Conservation (phyloP, 2,888 invertebrate genomes). For the Ormyrus nitidulus region DNA sequence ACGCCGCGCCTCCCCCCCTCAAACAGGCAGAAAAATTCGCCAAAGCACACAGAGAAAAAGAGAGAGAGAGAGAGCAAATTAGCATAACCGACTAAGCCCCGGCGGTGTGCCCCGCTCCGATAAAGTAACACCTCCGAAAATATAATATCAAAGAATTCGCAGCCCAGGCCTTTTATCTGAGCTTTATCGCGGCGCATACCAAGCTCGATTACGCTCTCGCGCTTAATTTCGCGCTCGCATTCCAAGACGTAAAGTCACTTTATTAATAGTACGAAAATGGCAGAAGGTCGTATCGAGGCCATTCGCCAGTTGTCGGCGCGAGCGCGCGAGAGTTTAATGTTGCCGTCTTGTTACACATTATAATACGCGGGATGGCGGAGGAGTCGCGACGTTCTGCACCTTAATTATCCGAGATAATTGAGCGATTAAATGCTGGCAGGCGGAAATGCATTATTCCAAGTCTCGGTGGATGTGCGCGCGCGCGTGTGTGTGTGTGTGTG, state of each 20-base stretch:
- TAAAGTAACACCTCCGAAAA: too few species aligned
- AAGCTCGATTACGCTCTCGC: conserved; percentile 9
- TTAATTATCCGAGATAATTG: conserved; percentile 43
- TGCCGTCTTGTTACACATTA: too few species aligned
- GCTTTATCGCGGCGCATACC: conserved; percentile 40
- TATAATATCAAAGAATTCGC: too few species aligned
- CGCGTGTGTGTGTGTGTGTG: neutral
- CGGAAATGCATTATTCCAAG: conserved; percentile 17
- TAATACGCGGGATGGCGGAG: too few species aligned
- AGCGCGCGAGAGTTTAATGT: neutral
- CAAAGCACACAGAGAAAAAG: too few species aligned
- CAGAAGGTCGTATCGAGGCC: conserved; percentile 51
- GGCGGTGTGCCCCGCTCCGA: too few species aligned
- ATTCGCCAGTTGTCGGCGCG: conserved; percentile 10
- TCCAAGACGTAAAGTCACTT: conserved; percentile 42
- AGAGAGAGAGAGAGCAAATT: too few species aligned
- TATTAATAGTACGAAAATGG: conserved; percentile 50
- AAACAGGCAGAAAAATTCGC: too few species aligned
- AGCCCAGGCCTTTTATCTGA: too few species aligned
- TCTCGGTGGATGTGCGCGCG: neutral
- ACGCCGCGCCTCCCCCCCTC: neutral
- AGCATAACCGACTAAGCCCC: too few species aligned
- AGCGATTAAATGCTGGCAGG: conserved; percentile 33
- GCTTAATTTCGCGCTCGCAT: conserved; percentile 20
- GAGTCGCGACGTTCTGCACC: neutral